Percentiles rank a stretch among this genome's conserved stretches.
Conservation (phyloP, 2,888 invertebrate species). For the Camponotus fellah region DNA sequence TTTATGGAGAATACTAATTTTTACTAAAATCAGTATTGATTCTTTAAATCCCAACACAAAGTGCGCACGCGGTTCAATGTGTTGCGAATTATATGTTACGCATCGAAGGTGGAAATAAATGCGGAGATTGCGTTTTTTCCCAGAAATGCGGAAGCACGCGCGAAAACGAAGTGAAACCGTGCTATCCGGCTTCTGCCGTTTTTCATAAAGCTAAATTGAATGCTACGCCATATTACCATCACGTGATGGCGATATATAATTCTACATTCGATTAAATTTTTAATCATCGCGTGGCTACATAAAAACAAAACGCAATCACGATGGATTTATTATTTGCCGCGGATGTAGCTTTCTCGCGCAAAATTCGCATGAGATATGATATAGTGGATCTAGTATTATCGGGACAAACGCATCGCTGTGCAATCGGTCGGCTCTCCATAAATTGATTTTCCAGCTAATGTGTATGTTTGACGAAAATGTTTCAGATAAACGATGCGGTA, state of each 20-base stretch:
- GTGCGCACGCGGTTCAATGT: background rate
- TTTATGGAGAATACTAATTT: slow-evolving; percentile 11
- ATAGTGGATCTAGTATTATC: background rate
- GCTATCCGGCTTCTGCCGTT: slow-evolving; percentile 7
- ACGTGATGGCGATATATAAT: slow-evolving; percentile 19
- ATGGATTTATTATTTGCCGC: background rate
- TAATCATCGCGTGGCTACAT: slow-evolving; percentile 12
- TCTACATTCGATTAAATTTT: slow-evolving; percentile 28
- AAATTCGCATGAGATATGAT: background rate
- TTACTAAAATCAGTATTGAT: slow-evolving; percentile 4
- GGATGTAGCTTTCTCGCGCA: background rate
- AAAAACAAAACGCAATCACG: slow-evolving; percentile 10
- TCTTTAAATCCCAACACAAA: background rate
- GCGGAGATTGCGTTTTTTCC: slow-evolving; percentile 6
- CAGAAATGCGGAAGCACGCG: slow-evolving; percentile 36
- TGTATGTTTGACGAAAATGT: background rate
- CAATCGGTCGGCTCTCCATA: background rate
- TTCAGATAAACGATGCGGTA: slow-evolving; percentile 84
- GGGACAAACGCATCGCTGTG: background rate
- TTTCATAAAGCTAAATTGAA: slow-evolving; percentile 42
- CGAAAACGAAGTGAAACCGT: slow-evolving; percentile 30
- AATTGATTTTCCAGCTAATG: background rate
- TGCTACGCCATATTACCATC: background rate
- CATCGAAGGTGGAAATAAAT: slow-evolving; percentile 17
- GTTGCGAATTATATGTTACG: slow-evolving; percentile 10